These are phyloP conservation scores for Clarias magur DNA, from an alignment of 2,113 vertebrate genomes.

Conservation along the genomic window DNA sequence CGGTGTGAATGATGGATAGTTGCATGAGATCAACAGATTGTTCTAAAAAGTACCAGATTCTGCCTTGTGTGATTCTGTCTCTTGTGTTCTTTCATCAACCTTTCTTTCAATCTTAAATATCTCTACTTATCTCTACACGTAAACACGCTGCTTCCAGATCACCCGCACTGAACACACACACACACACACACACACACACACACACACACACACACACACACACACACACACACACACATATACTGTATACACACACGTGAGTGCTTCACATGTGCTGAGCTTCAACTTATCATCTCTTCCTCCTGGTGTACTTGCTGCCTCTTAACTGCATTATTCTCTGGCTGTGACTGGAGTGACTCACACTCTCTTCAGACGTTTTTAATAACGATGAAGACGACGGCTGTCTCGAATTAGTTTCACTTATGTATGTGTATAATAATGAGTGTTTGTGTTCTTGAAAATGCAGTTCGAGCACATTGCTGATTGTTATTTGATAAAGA, in stretches of 20 bases:
- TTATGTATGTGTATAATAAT: neutral
- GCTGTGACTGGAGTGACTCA: slow-evolving; percentile 18
- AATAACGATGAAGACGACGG: slow-evolving; percentile 15
- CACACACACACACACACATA: neutral
- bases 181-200: neutral
- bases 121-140: too few relatives aligned
- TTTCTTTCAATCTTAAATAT: neutral
- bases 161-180: neutral
- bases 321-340: neutral
- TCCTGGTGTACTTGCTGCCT: neutral
- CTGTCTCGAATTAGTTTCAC: slow-evolving; percentile 17
- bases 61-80: neutral
- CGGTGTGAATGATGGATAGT: neutral
- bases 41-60: neutral
- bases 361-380: slow-evolving; percentile 12
- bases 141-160: slow-evolving; percentile 14
- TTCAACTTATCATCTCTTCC: neutral
- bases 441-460: slow-evolving; percentile 2
- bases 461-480: slow-evolving; percentile 2
- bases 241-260: neutral
- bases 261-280: neutral
- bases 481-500: slow-evolving; percentile 27
- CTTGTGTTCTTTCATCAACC: too few relatives aligned
- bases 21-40: neutral
- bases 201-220: slow-evolving; percentile 1